A percentile compares a stretch with the other conserved stretches of the same genome.
phyloP scores from a whole-genome alignment of 2,797 vertebrate genomes.

The Lagorchestes hirsutus region DNA sequence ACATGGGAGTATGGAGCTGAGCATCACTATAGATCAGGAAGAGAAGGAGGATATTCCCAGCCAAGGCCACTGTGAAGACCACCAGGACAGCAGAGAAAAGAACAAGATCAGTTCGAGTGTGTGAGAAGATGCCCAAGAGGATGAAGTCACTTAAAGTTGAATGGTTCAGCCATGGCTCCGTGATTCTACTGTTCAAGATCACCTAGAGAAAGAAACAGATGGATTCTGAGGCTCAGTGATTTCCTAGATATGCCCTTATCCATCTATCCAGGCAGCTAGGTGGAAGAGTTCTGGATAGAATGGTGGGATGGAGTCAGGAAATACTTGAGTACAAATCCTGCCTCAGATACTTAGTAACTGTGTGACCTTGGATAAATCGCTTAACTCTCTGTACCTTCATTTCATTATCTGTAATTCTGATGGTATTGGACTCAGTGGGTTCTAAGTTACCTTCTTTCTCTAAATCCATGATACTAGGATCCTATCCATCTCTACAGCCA shows the following conservation, averaged over 20 bases:
- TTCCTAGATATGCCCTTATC: not conserved
- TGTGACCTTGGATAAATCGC: too few species aligned
- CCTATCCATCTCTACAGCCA: not conserved
- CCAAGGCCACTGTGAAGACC: constrained; percentile 31
- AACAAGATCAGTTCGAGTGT: not conserved
- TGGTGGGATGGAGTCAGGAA: too few species aligned
- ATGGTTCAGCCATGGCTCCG: not conserved
- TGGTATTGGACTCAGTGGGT: too few species aligned
- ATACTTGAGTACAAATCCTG: too few species aligned
- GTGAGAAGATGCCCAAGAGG: constrained; percentile 25
- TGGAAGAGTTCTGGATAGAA: too few species aligned
- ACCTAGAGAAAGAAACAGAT: constrained; percentile 37
- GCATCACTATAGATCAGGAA: not conserved
- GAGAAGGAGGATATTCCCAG: not conserved
- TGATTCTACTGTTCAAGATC: not conserved
- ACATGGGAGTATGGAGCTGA: constrained; percentile 62
- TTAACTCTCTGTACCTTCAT: too few species aligned
- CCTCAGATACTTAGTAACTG: too few species aligned
- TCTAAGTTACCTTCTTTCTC: too few species aligned
- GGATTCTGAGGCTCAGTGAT: not conserved
- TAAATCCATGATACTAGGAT: too few species aligned
- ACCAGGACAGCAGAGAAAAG: constrained; percentile 3
- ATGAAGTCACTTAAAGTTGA: constrained; percentile 24
- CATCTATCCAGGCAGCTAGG: too few species aligned
- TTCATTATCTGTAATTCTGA: too few species aligned